Evolutionary conservation across 2,888 invertebrate species (phyloP), one percentile per base, ranked within the genome.

Genomic region (Philopedon plagiatum): DNA sequence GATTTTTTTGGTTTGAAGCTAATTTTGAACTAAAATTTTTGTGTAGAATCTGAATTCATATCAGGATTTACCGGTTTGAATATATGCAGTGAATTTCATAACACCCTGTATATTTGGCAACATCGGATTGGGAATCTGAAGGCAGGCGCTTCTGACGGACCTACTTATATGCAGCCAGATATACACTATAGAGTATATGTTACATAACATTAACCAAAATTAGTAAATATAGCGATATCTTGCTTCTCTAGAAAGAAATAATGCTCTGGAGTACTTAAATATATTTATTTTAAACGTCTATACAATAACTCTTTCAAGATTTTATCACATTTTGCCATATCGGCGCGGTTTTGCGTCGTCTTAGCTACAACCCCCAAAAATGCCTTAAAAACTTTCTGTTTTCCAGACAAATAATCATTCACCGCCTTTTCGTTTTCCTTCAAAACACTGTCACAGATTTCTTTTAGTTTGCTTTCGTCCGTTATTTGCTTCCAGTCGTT

Each of bases 371-470:
- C 86, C 11, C 90, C 91, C 71, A 91, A 82, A 71, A 95, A 87
- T 29, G 90, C 90, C 79, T 88, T 90, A 54, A 92, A 88, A 7
- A 91, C 88, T 86, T 93, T 93, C 0, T 83, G 84, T 85, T 94
- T 94, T 4, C 94, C 94, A 8, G 85, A 86, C 82, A 88, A 90
- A 81, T 91, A 94, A 76, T 90, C 87, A 74, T 88, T 86, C 0
- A 92, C 92, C 63, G 91, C 82, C 81, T 92, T 90, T 9, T 90
- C 87, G 85, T 94, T 92, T 73, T 90, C 88, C 11, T 89, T 82
- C 29, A 95, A 83, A 0, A 92, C 87, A 77, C 88, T 85, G 60
- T 83, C 78, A 82, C 95, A 95, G 44, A 90, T 83, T 75, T 87
- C 84, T 61, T 85, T 86, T 72, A 96, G 89, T 81, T 88, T 86